Percentiles rank a stretch among this genome's conserved stretches.
These are phyloP conservation scores for Oophaga sylvatica DNA, from an alignment of 2,797 vertebrate species.

Conservation along the genomic window DNA sequence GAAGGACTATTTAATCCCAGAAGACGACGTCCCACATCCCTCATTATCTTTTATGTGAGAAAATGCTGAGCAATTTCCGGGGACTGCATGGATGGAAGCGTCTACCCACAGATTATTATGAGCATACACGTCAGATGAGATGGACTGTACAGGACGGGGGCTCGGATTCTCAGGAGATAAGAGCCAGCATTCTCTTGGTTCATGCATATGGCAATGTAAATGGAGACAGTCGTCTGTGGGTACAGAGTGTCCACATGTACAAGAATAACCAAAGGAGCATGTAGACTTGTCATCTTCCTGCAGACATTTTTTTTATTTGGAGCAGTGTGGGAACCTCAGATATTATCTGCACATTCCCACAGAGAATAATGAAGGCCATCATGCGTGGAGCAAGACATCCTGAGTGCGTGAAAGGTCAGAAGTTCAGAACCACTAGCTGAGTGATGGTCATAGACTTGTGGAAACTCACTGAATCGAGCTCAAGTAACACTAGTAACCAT, in stretches of 20 bases:
- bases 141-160: not conserved
- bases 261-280: not conserved
- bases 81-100: not conserved
- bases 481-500: not conserved
- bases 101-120: not conserved
- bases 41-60: not conserved
- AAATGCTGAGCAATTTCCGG: not conserved
- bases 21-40: not conserved
- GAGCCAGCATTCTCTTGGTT: not conserved
- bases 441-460: not conserved
- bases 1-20: not conserved
- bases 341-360: conserved; percentile 31
- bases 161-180: not conserved
- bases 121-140: not conserved
- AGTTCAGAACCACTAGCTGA: not conserved
- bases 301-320: not conserved
- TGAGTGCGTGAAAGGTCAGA: not conserved
- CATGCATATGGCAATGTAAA: not conserved
- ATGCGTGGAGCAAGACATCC: not conserved
- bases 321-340: not conserved
- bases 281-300: not conserved
- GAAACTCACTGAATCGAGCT: not conserved
- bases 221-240: too few species aligned
- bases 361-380: not conserved
- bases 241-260: not conserved